phyloP scores from a whole-genome alignment of 1,140 invertebrate species.

The Zophobas morio region DNA sequence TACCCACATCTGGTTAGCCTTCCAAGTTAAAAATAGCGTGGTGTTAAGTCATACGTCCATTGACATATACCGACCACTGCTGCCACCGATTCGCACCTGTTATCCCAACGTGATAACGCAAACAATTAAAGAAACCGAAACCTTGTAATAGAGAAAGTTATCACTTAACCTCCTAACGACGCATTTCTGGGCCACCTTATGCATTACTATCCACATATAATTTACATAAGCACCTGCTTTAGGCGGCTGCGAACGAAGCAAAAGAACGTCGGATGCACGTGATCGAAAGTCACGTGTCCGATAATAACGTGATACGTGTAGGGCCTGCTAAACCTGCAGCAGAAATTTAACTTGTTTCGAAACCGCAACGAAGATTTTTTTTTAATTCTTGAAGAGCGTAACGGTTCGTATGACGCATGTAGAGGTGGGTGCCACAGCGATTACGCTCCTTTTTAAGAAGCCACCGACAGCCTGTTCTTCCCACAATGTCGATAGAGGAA shows the following conservation, averaged over 20 bases:
- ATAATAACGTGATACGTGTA: slow-evolving; percentile 18
- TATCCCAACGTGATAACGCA: not conserved
- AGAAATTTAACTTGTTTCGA: no score
- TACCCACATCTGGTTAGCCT: no score
- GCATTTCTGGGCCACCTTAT: slow-evolving; percentile 25
- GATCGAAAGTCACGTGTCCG: slow-evolving; percentile 25
- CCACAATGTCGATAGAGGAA: slow-evolving; percentile 20
- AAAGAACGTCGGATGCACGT: not conserved
- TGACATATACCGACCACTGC: no score
- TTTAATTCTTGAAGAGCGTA: no score
- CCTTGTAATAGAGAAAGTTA: slow-evolving; percentile 13
- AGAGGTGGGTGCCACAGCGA: not conserved
- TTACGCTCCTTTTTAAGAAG: slow-evolving; percentile 5
- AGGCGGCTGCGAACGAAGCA: not conserved
- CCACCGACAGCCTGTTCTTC: slow-evolving; percentile 11
- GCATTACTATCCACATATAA: not conserved
- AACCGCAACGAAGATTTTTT: slow-evolving; percentile 1
- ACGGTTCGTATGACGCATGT: not conserved
- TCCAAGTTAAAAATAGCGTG: no score
- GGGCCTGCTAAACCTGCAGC: no score
- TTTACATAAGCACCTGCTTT: not conserved
- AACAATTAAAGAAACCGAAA: slow-evolving; percentile 19
- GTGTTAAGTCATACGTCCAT: no score
- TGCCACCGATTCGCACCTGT: not conserved
- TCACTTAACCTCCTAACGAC: slow-evolving; percentile 5